Percentiles rank a stretch among this genome's conserved stretches.
phyloP scores from a whole-genome alignment of 2,113 vertebrate species.

The Sebastes fasciatus region DNA sequence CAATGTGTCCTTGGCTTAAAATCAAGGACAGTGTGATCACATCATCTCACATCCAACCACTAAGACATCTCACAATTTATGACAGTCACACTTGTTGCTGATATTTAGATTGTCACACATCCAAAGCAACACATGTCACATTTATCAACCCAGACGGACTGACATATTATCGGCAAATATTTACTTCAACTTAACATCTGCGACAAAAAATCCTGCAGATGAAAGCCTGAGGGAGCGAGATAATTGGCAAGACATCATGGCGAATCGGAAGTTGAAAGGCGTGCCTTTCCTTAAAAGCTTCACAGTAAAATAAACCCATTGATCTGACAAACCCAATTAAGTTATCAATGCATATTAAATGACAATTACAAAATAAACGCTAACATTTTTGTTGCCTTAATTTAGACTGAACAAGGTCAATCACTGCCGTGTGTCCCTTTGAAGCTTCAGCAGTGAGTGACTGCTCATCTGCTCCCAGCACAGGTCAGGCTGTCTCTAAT shows the following conservation, averaged over 20 bases:
- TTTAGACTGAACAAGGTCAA: conserved; percentile 67
- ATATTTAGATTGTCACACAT: conserved; percentile 60
- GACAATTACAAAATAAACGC: conserved; percentile 51
- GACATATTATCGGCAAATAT: conserved; percentile 71
- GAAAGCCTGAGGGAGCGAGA: conserved; percentile 57
- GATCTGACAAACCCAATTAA: conserved; percentile 68
- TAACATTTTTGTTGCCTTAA: conserved; percentile 41
- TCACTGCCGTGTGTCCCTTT: conserved; percentile 36
- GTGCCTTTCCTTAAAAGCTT: conserved; percentile 45
- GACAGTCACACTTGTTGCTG: conserved; percentile 27
- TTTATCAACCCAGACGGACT: conserved; percentile 59
- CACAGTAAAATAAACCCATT: conserved; percentile 53
- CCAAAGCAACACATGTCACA: conserved; percentile 55
- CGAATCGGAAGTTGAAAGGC: conserved; percentile 55
- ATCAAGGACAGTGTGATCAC: conserved; percentile 23
- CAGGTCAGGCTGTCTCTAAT: conserved; percentile 69
- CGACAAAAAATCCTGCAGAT: conserved; percentile 63
- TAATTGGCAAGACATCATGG: conserved; percentile 53
- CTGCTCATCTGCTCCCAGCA: conserved; percentile 54
- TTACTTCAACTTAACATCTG: conserved; percentile 73
- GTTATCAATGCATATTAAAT: conserved; percentile 61
- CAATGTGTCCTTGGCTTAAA: conserved; percentile 1
- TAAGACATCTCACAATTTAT: conserved; percentile 24
- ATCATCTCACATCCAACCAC: conserved; percentile 13
- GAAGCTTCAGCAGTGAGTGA: conserved; percentile 41